These are phyloP conservation scores for Fopius arisanus DNA, from an alignment of 1,140 invertebrate genomes.

Conservation along the genomic window DNA sequence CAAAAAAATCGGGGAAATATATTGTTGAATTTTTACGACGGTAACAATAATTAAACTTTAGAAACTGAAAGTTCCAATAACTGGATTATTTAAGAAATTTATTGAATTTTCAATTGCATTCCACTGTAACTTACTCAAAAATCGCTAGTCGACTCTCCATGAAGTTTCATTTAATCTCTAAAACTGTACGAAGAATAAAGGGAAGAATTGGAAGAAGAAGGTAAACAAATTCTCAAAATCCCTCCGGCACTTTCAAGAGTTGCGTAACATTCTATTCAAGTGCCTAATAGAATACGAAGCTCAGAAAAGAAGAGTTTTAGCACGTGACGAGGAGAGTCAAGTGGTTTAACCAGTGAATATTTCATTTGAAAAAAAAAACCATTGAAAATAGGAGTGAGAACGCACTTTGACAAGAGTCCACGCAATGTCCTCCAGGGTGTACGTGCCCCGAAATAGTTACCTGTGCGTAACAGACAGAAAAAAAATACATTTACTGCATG, in stretches of 20 bases:
- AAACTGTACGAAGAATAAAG: too few relatives aligned
- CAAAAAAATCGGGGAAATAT: too few relatives aligned
- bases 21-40: too few relatives aligned
- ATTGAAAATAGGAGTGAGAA: background rate
- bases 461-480: background rate
- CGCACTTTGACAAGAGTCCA: background rate
- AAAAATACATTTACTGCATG: background rate
- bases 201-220: background rate
- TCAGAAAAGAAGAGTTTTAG: background rate
- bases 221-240: constrained; percentile 1
- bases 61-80: too few relatives aligned
- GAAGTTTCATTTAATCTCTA: too few relatives aligned
- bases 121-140: too few relatives aligned
- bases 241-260: background rate
- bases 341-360: background rate
- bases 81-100: too few relatives aligned
- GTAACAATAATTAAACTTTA: too few relatives aligned
- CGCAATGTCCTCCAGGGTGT: background rate
- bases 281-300: background rate
- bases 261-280: background rate
- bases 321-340: background rate
- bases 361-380: background rate
- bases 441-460: background rate
- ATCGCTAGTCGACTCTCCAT: too few relatives aligned
- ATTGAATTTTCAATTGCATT: too few relatives aligned